Evolutionary conservation across 2,797 vertebrate species (phyloP).

Genomic region (Sylvia borin): DNA sequence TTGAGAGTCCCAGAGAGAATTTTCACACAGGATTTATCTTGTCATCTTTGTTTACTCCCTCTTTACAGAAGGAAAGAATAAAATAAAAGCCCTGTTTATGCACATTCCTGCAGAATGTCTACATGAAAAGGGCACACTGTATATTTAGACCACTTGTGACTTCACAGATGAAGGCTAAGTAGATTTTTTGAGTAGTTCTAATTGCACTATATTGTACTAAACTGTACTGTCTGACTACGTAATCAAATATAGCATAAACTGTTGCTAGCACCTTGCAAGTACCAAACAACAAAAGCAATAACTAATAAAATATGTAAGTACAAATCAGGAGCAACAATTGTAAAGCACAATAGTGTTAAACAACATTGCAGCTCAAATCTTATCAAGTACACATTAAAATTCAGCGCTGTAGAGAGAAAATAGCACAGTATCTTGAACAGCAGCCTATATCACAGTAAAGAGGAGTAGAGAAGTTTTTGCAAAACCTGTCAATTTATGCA

Average conservation of each 20-base stretch:
- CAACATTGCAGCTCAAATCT: slow-evolving; percentile 23
- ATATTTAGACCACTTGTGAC: slow-evolving; percentile 61
- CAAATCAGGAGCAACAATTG: slow-evolving; percentile 30
- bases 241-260: slow-evolving; percentile 68
- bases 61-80: slow-evolving; percentile 41
- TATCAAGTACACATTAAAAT: slow-evolving; percentile 46
- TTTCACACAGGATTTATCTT: not conserved
- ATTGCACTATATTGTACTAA: slow-evolving; percentile 64
- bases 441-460: not conserved
- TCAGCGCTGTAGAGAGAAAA: not conserved
- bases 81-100: slow-evolving; percentile 24
- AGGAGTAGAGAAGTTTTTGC: not conserved
- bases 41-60: slow-evolving; percentile 26
- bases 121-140: slow-evolving; percentile 44
- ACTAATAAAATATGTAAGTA: slow-evolving; percentile 52
- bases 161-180: slow-evolving; percentile 59
- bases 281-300: not conserved
- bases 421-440: not conserved
- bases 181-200: slow-evolving; percentile 69
- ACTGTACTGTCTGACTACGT: slow-evolving; percentile 53
- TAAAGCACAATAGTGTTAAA: slow-evolving; percentile 3
- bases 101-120: slow-evolving; percentile 12
- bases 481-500: slow-evolving; percentile 28
- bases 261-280: slow-evolving; percentile 43
- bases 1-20: not conserved